A percentile compares a stretch with the other conserved stretches of the same genome.
phyloP scores from a whole-genome alignment of 2,113 vertebrate genomes.

The Myocastor coypus region DNA sequence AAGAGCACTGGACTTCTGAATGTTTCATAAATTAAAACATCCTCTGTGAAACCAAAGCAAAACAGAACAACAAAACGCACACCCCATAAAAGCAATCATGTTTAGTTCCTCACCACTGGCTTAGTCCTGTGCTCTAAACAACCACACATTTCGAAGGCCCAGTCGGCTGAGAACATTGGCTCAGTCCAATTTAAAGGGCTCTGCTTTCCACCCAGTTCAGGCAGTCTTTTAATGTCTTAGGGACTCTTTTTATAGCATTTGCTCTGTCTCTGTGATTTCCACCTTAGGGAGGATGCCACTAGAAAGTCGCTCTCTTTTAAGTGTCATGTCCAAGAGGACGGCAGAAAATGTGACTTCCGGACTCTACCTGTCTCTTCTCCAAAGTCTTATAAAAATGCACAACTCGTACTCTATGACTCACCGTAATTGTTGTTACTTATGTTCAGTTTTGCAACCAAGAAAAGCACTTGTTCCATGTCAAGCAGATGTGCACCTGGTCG shows the following conservation, averaged over 20 bases:
- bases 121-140: not conserved
- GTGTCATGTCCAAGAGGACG: not conserved
- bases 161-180: not conserved
- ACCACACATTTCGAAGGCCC: not conserved
- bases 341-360: not conserved
- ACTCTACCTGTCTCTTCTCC: not conserved
- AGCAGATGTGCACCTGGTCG: not conserved
- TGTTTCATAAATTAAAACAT: not conserved
- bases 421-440: slow-evolving; percentile 28
- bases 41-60: not conserved
- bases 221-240: not conserved
- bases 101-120: not conserved
- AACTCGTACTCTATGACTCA: not conserved
- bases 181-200: not conserved
- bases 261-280: not conserved
- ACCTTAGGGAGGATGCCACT: not conserved
- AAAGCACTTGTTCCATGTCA: not conserved
- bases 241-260: not conserved
- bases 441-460: not conserved
- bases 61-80: not conserved
- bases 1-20: not conserved
- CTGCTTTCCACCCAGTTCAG: not conserved
- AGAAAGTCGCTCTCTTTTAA: not conserved
- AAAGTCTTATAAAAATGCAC: not conserved
- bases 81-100: not conserved